phyloP scores from a whole-genome alignment of 2,113 vertebrate species.

The Hirundichthys speculiger region DNA sequence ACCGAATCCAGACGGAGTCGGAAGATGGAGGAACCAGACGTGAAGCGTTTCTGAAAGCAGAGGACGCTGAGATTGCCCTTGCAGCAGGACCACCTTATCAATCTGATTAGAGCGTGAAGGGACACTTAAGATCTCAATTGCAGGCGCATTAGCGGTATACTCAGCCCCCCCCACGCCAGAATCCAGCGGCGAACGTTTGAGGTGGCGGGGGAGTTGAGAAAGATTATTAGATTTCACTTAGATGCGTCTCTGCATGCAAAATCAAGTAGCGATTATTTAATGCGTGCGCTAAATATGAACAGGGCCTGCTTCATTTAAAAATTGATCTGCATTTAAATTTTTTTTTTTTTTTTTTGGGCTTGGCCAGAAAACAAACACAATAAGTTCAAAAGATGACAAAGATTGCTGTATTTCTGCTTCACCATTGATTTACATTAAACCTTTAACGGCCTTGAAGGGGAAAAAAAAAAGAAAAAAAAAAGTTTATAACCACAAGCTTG shows the following conservation, averaged over 20 bases:
- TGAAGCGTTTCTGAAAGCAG: conserved; percentile 46
- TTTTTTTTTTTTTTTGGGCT: conserved; percentile 40
- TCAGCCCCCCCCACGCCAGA: conserved; percentile 53
- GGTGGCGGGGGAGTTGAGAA: conserved; percentile 60
- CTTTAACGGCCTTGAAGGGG: background rate
- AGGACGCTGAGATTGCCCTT: conserved; percentile 67
- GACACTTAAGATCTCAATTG: conserved; percentile 79
- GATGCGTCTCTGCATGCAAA: conserved; percentile 73
- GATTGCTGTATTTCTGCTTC: conserved; percentile 32
- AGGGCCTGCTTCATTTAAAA: conserved; percentile 53
- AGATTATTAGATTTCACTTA: conserved; percentile 80
- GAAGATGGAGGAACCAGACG: conserved; percentile 44
- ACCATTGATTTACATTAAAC: conserved; percentile 32
- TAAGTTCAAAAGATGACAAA: conserved; percentile 32
- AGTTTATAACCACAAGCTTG: conserved; percentile 24
- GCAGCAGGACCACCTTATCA: conserved; percentile 71
- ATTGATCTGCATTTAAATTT: conserved; percentile 67
- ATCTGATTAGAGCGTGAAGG: conserved; percentile 80
- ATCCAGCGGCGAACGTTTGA: conserved; percentile 67
- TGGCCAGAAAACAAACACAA: conserved; percentile 4
- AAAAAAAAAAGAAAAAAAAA: conserved; percentile 3
- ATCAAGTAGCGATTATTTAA: conserved; percentile 74
- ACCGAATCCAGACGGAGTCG: conserved; percentile 42
- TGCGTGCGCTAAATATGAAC: conserved; percentile 62
- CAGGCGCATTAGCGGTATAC: conserved; percentile 68